Evolutionary conservation across 2,113 vertebrate species (phyloP).

Genomic region (Tetrao urogallus): DNA sequence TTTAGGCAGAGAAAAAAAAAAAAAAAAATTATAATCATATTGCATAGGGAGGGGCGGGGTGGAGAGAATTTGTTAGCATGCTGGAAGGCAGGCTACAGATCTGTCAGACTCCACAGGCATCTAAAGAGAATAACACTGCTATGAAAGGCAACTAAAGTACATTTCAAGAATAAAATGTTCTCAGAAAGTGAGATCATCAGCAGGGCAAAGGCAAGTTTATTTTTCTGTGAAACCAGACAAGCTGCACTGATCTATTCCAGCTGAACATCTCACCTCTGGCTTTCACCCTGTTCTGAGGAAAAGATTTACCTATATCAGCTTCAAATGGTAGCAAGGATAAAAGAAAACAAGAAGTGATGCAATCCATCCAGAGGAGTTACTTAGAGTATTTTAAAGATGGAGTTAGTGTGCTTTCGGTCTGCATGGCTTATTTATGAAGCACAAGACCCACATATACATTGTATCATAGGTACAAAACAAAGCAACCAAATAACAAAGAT

Average conservation of each 20-base stretch:
- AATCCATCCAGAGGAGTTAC: background rate
- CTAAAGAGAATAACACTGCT: background rate
- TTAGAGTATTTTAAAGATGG: background rate
- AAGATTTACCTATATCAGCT: background rate
- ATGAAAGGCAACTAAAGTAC: background rate
- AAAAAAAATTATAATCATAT: background rate
- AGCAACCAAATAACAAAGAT: background rate
- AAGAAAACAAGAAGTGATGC: background rate
- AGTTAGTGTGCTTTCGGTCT: background rate
- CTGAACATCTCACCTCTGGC: background rate
- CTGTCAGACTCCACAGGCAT: background rate
- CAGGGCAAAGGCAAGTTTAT: background rate
- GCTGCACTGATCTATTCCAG: background rate
- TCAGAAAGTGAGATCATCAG: background rate
- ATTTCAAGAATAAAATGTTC: background rate
- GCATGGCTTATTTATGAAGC: background rate
- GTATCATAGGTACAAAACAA: background rate
- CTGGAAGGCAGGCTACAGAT: background rate
- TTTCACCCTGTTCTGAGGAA: background rate
- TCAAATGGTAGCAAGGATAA: background rate
- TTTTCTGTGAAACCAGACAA: background rate
- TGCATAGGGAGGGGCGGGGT: accelerated
- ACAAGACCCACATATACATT: background rate
- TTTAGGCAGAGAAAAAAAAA: background rate
- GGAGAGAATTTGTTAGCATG: background rate